These are phyloP conservation scores for Mus pahari DNA, from an alignment of 2,113 vertebrate species.

Conservation along the genomic window DNA sequence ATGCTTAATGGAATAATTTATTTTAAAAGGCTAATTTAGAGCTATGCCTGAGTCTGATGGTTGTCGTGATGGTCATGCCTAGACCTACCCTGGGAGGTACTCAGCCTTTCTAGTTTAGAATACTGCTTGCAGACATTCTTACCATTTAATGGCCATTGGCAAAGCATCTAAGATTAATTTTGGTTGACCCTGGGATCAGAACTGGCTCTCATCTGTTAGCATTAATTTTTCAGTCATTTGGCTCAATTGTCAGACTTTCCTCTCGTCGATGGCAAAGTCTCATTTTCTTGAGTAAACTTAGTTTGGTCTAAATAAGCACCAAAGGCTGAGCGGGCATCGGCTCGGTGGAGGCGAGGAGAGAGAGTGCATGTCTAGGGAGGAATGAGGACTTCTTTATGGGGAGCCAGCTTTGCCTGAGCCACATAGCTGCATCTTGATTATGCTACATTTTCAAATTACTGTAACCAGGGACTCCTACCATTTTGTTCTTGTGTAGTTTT, in stretches of 20 bases:
- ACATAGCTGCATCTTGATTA: not conserved
- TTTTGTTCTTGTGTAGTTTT: conserved; percentile 20
- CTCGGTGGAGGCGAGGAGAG: not conserved
- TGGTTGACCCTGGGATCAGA: conserved; percentile 51
- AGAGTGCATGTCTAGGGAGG: not conserved
- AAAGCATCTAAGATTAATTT: conserved; percentile 52
- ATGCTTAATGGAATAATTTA: conserved; percentile 63
- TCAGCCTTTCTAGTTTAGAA: conserved; percentile 35
- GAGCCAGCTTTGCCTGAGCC: not conserved
- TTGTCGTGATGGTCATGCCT: not conserved
- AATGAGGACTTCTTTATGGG: not conserved
- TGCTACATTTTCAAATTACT: not conserved
- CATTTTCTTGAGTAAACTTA: conserved; percentile 42
- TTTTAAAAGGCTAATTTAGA: conserved; percentile 64
- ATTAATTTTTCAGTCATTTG: conserved; percentile 48
- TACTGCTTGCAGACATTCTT: conserved; percentile 29
- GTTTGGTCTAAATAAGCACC: conserved; percentile 14
- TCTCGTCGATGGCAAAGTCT: not conserved
- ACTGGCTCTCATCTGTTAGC: conserved; percentile 61
- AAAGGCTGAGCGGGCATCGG: not conserved
- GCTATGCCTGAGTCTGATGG: conserved; percentile 36
- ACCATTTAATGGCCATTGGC: conserved; percentile 36
- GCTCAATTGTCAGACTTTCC: conserved; percentile 7
- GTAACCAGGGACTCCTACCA: not conserved
- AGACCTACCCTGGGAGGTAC: not conserved